These are phyloP conservation scores for Pristionchus pacificus DNA, from an alignment of 1,140 invertebrate genomes.

Conservation along the genomic window DNA sequence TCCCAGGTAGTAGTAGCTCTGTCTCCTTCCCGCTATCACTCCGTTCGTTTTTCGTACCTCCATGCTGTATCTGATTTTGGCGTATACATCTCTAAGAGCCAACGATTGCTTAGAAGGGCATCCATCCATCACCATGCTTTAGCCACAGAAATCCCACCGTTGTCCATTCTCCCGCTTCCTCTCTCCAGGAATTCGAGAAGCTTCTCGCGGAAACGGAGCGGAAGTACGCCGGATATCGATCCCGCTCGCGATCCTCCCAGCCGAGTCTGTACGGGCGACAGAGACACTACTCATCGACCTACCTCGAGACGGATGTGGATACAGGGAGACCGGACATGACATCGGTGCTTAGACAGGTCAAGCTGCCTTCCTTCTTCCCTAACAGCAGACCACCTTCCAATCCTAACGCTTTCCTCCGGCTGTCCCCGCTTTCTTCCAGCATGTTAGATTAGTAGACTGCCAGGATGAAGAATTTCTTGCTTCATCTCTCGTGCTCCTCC, in stretches of 20 bases:
- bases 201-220: conserved; percentile 49
- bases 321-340: conserved; percentile 21
- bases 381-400: conserved; percentile 13
- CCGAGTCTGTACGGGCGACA: conserved; percentile 33
- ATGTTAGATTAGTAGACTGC: too few relatives aligned
- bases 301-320: conserved; percentile 39
- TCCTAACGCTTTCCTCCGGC: conserved; percentile 24
- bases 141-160: too few relatives aligned
- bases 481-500: too few relatives aligned
- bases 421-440: too few relatives aligned
- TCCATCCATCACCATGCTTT: too few relatives aligned
- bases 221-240: conserved; percentile 42
- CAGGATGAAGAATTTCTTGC: too few relatives aligned
- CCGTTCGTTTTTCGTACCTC: neutral
- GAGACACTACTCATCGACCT: conserved; percentile 19
- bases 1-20: too few relatives aligned
- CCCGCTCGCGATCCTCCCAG: conserved; percentile 29
- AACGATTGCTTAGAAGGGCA: too few relatives aligned
- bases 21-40: too few relatives aligned
- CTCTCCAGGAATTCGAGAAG: conserved; percentile 44
- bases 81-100: too few relatives aligned
- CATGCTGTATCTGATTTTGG: too few relatives aligned
- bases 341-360: conserved; percentile 5
- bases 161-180: conserved; percentile 1
- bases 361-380: conserved; percentile 17